These are phyloP conservation scores for Leptobrachium ailaonicum DNA, from an alignment of 2,113 vertebrate species.

Conservation along the genomic window DNA sequence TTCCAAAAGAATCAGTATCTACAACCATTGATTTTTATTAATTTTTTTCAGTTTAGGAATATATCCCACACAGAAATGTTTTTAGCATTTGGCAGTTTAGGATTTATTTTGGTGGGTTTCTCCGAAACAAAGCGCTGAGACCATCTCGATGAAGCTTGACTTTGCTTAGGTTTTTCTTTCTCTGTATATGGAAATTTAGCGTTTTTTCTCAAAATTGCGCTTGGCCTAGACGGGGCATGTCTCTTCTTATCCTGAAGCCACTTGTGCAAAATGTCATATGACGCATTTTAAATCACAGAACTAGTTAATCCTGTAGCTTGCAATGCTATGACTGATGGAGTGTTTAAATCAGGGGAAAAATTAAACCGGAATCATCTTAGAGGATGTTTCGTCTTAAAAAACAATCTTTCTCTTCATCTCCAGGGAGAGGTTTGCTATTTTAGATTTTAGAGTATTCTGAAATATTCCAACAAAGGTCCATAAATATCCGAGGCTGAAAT, in stretches of 20 bases:
- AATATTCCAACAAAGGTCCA: constrained; percentile 19
- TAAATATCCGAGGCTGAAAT: constrained; percentile 27
- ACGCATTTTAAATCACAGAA: constrained; percentile 1
- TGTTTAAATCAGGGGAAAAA: constrained; percentile 16
- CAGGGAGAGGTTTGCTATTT: constrained; percentile 34
- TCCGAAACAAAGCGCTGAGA: background rate
- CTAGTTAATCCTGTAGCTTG: constrained; percentile 11
- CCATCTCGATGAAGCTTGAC: background rate
- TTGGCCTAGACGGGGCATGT: background rate
- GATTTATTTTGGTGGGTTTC: too few relatives aligned
- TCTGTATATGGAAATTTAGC: constrained; percentile 5
- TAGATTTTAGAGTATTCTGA: constrained; percentile 8
- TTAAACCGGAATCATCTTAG: constrained; percentile 28
- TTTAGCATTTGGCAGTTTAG: too few relatives aligned
- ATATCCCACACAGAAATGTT: too few relatives aligned
- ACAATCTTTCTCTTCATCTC: constrained; percentile 14
- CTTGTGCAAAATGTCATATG: constrained; percentile 7
- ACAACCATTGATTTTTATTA: too few relatives aligned
- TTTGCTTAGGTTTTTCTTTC: background rate
- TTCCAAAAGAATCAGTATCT: too few relatives aligned
- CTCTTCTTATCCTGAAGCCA: background rate
- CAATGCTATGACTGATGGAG: constrained; percentile 13
- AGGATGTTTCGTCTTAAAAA: constrained; percentile 20
- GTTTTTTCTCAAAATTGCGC: constrained; percentile 15
- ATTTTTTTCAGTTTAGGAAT: too few relatives aligned